Percentiles rank a stretch among this genome's conserved stretches.
Conservation (phyloP, 1,140 invertebrate genomes). For the Gonatopus flavifemur region DNA sequence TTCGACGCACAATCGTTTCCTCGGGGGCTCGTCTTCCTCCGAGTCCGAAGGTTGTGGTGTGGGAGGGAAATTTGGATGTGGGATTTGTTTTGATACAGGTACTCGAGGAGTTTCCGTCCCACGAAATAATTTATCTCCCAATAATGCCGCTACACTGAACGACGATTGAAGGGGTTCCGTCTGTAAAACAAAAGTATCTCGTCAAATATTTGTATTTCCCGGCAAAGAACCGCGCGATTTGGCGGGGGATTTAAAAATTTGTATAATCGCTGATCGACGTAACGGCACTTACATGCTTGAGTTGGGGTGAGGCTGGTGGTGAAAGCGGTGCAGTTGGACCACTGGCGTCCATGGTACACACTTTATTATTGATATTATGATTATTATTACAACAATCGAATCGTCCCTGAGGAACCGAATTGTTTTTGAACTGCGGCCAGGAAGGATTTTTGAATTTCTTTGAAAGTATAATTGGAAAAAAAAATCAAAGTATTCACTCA, state of each 20-base stretch:
- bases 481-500: too few relatives aligned
- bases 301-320: conserved; percentile 63
- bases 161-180: conserved; percentile 46
- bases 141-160: conserved; percentile 51
- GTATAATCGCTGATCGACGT: conserved; percentile 1
- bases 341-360: conserved; percentile 38
- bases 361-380: too few relatives aligned
- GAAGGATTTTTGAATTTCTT: too few relatives aligned
- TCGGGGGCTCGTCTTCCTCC: conserved; percentile 56
- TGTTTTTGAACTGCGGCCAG: too few relatives aligned
- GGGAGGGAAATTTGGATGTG: conserved; percentile 42
- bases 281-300: conserved; percentile 57
- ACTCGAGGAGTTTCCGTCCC: not conserved
- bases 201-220: conserved; percentile 36
- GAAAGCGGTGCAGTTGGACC: conserved; percentile 56
- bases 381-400: too few relatives aligned
- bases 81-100: too few relatives aligned
- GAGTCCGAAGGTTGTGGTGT: conserved; percentile 60
- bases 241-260: conserved; percentile 33
- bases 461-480: too few relatives aligned
- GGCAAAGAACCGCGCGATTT: conserved; percentile 13
- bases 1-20: conserved; percentile 39
- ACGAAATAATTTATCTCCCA: conserved; percentile 42
- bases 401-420: too few relatives aligned
- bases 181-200: conserved; percentile 30